Base-by-base conservation (phyloP, 2,797 vertebrate genomes). In the Aplochiton taeniatus region DNA sequence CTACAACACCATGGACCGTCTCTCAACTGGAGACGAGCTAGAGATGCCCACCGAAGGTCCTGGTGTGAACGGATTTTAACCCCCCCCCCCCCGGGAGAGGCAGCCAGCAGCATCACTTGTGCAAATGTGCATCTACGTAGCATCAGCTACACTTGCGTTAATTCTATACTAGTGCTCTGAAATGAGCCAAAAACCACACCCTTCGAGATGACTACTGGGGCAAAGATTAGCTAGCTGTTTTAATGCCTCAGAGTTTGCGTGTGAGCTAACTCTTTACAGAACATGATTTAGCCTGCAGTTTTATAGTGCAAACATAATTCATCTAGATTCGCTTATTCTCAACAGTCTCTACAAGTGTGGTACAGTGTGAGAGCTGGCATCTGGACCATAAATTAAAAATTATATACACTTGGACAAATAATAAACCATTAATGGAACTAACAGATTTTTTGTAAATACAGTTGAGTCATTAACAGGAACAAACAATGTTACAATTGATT, bases 391-490 rank as follows among this genome's bases (percentile, higher is more conserved):
- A 83, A 94, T 93, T 93, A 83, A 73, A 80, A 69, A 62, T 72
- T 94, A 93, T 91, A 91, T 93, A 95, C 89, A 88, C 88, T 90
- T 90, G 88, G 90, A 91, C 87, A 90, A 88, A 83, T 75, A 89
- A 90, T 86, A n/a, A 6, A 31, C 87, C 66, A 89, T 87, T 90
- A 90, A 41, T 75, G 82, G 83, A 77, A 84, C 62, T 50, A 61
- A 60, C 44, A 18, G 61, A 43, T 63, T 68, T n/a, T 67, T 58
- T 72, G 83, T 82, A 81, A 83, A 85, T 82, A 83, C 61, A 73
- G 63, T 42, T 59, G 66, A 54, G 63, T 74, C 60, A 69, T n/a
- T 63, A 73, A 69, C 47, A 44, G 49, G 42, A 58, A 48, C 41
- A 63, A 65, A 66, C 42, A 77, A 31, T n/a, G 53, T 84, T 79